A percentile compares a stretch with the other conserved stretches of the same genome.
phyloP scores from a whole-genome alignment of 2,113 vertebrate genomes.

The mouse (Mus musculus) region GRCm39 chr17:10094001-10094500 shows the following conservation, averaged over 20 bases:
- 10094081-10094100: rapidly evolving
- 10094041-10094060: background rate
- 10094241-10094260: background rate
- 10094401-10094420: rapidly evolving
- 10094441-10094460: rapidly evolving
- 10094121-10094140: rapidly evolving
- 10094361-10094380: rapidly evolving
- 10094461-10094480: background rate
- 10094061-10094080: background rate
- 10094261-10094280: no score
- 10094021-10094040: background rate
- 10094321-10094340: rapidly evolving
- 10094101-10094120: background rate
- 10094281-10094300: background rate
- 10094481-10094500: background rate
- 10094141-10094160: background rate
- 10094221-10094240: background rate
- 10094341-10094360: background rate
- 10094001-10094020: background rate
- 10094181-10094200: background rate
- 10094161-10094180: rapidly evolving
- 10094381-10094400: rapidly evolving
- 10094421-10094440: rapidly evolving
- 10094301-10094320: rapidly evolving
- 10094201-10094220: background rate